Base-by-base conservation (phyloP, 1,140 invertebrate genomes). In the Conus betulinus region DNA sequence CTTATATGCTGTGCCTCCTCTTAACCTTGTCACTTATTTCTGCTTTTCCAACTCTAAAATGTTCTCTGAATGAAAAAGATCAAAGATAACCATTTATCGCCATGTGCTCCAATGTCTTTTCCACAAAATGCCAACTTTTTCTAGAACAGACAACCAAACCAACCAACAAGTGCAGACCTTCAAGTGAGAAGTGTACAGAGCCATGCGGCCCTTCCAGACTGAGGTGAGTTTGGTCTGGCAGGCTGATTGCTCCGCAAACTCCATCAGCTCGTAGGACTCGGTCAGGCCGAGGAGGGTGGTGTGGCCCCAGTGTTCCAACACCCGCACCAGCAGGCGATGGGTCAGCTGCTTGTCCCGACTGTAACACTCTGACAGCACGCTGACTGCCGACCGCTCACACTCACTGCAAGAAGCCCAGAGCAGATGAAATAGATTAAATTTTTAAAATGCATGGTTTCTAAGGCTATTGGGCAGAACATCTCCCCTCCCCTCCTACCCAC, bases 151-250 rank as follows among this genome's bases (percentile, higher is more conserved):
- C n/a, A n/a, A n/a, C n/a, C n/a, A n/a, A n/a, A n/a, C n/a, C n/a
- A n/a, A n/a, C n/a, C n/a, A n/a, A n/a, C n/a, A n/a, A n/a, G n/a
- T n/a, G n/a, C n/a, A n/a, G 87, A 95, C 94, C 93, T 93, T 95
- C 63, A 91, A 89, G 13, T 89, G 88, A 52, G 93, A 92, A n/a
- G 94, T 95, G 88, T 94, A 93, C 5, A 92, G 89, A 11, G 93
- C 92, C 93, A 95, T 93, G 10, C 91, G 88, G 7, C 95, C 94
- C 60, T 93, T 94, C 94, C 94, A 95, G 55, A 95, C 93, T 53
- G 90, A 91, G 87, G 93, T 94, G 1, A 95, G 92, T 88, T 94
- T 94, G 11, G 93, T 93, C 88, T 94, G 93, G 89, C 94, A 95
- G 53, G 91, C 91, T 1, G 94, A 92, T 82, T 95, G 94, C 67